Conservation (phyloP, 2,888 invertebrate genomes). For the Calliscelio sp. region DNA sequence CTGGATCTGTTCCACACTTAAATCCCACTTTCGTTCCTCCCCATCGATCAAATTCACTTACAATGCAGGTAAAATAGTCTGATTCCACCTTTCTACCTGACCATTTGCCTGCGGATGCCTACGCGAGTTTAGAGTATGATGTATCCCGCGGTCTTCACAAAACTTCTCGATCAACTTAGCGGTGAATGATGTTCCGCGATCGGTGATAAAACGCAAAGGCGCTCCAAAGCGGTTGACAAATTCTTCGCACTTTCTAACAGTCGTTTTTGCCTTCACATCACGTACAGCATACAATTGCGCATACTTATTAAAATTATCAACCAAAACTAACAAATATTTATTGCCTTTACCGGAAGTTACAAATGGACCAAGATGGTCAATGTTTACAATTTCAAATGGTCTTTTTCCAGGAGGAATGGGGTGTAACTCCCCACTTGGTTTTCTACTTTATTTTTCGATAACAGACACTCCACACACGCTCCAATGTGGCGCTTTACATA, state of each 20-base stretch:
- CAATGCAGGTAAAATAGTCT: background rate
- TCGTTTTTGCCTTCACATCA: background rate
- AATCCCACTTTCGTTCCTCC: background rate
- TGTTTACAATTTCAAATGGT: slow-evolving; percentile 25
- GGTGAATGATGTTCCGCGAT: slow-evolving; percentile 11
- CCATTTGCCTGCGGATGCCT: slow-evolving; percentile 9
- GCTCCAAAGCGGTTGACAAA: slow-evolving; percentile 2
- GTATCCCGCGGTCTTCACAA: background rate
- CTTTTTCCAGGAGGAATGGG: slow-evolving; percentile 29
- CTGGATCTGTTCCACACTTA: background rate
- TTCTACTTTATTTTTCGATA: background rate
- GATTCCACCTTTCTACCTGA: background rate
- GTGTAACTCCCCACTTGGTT: slow-evolving; percentile 22
- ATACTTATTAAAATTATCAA: slow-evolving; percentile 33
- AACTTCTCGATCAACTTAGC: background rate
- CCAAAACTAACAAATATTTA: background rate
- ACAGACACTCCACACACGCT: slow-evolving; percentile 24
- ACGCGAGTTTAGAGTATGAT: background rate
- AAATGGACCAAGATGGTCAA: slow-evolving; percentile 33
- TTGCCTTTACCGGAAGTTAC: background rate
- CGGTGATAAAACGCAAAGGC: background rate
- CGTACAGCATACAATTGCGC: background rate
- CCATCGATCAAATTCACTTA: background rate
- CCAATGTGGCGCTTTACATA: slow-evolving; percentile 44
- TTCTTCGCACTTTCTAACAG: background rate